These are phyloP conservation scores for Malacosoma neustria DNA, from an alignment of 2,888 invertebrate genomes.

Conservation along the genomic window DNA sequence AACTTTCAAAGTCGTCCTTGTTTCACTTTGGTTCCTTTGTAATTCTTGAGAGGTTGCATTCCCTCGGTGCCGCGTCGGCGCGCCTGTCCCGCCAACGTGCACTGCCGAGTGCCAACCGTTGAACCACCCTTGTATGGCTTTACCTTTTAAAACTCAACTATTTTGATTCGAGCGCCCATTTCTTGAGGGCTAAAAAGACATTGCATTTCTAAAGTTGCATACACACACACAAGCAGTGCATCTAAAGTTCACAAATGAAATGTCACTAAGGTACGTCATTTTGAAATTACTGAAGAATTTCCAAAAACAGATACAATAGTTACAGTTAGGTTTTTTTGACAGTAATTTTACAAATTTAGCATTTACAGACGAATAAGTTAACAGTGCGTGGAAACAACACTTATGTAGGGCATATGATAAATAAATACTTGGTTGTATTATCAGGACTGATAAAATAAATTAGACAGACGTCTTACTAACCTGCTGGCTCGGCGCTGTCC, in stretches of 20 bases:
- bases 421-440: slow-evolving; percentile 37
- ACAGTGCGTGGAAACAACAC: slow-evolving; percentile 20
- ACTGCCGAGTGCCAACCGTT: slow-evolving; percentile 13
- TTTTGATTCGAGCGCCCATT: too few relatives aligned
- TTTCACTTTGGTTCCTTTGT: slow-evolving; percentile 55
- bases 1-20: slow-evolving; percentile 56
- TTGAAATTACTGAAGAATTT: too few relatives aligned
- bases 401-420: slow-evolving; percentile 54
- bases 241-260: too few relatives aligned
- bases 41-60: slow-evolving; percentile 60
- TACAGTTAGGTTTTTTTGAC: too few relatives aligned
- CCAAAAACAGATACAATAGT: too few relatives aligned
- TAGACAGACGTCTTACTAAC: slow-evolving; percentile 53
- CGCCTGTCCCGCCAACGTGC: slow-evolving; percentile 20
- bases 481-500: slow-evolving; percentile 69
- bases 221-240: too few relatives aligned
- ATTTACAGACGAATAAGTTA: slow-evolving; percentile 9
- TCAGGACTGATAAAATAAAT: slow-evolving; percentile 50
- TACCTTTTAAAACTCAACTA: background rate
- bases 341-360: too few relatives aligned
- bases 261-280: too few relatives aligned
- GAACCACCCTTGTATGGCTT: slow-evolving; percentile 1
- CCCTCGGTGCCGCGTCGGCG: slow-evolving; percentile 31
- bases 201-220: too few relatives aligned
- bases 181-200: too few relatives aligned